Conservation (phyloP, 2,888 invertebrate species). For the Petrolisthes cinctipes region DNA sequence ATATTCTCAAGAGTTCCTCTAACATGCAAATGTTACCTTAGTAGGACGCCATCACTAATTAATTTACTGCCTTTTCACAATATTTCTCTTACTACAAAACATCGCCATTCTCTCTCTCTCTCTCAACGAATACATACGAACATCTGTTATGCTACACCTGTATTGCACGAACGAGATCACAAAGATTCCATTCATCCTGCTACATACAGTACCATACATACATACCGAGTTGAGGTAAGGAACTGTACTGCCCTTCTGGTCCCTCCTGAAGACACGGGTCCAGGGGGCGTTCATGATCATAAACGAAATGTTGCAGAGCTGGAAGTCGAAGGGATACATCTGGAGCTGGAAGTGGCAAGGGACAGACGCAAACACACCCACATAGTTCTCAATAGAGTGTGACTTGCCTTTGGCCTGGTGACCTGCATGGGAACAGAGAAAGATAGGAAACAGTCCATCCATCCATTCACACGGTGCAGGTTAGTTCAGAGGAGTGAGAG, state of each 20-base stretch:
- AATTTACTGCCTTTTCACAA: no score
- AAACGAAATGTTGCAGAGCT: conserved; percentile 63
- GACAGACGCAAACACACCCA: conserved; percentile 50
- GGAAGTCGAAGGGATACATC: conserved; percentile 60
- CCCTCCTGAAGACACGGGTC: conserved; percentile 48
- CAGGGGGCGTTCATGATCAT: conserved; percentile 61
- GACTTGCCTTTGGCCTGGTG: conserved; percentile 52
- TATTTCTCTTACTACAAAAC: neutral
- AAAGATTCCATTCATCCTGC: neutral
- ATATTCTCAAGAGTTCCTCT: no score
- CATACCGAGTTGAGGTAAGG: conserved; percentile 56
- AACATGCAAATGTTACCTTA: no score
- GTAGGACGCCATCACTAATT: no score
- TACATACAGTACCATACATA: neutral
- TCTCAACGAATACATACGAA: neutral
- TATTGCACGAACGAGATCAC: no score
- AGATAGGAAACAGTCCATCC: neutral
- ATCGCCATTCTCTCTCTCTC: neutral
- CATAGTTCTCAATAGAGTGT: conserved; percentile 43
- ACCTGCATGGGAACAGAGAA: conserved; percentile 14
- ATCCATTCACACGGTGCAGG: no score
- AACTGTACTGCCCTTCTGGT: conserved; percentile 27
- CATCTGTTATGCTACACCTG: no score
- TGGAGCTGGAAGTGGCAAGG: conserved; percentile 57
- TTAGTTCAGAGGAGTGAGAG: no score